These are phyloP conservation scores for Subacronicta megacephala DNA, from an alignment of 2,888 invertebrate species.

Conservation along the genomic window DNA sequence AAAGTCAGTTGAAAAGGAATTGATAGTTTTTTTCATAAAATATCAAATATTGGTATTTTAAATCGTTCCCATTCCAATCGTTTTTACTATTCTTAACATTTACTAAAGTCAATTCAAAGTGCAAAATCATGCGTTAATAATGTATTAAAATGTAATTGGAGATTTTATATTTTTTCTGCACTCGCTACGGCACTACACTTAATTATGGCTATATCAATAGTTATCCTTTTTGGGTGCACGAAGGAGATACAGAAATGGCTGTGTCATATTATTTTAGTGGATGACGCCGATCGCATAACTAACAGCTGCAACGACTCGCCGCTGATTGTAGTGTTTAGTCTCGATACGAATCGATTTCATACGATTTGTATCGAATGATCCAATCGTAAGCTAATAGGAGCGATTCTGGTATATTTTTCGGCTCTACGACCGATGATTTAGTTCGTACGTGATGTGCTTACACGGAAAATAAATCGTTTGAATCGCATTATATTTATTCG, in stretches of 20 bases:
- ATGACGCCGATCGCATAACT: slow-evolving; percentile 84
- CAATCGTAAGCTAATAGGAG: slow-evolving; percentile 84
- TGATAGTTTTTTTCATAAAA: no score
- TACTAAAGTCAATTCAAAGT: background rate
- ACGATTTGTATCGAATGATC: slow-evolving; percentile 84
- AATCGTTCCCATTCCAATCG: no score
- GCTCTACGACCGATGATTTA: slow-evolving; percentile 83
- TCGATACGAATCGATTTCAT: slow-evolving; percentile 85
- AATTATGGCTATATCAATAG: slow-evolving; percentile 80
- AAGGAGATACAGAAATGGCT: slow-evolving; percentile 85
- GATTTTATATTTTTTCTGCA: slow-evolving; percentile 60
- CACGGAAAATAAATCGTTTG: slow-evolving; percentile 85
- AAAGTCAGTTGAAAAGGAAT: no score
- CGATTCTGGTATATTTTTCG: slow-evolving; percentile 85
- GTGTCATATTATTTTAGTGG: slow-evolving; percentile 90
- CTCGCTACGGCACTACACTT: slow-evolving; percentile 69
- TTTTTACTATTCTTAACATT: no score
- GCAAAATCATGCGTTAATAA: slow-evolving; percentile 14
- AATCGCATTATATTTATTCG: slow-evolving; percentile 84
- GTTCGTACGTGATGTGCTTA: slow-evolving; percentile 87
- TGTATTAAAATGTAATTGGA: slow-evolving; percentile 1
- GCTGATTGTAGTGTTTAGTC: slow-evolving; percentile 88
- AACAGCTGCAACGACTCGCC: slow-evolving; percentile 83
- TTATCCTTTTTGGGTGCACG: slow-evolving; percentile 80
- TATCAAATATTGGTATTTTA: no score